Evolutionary conservation across 2,888 invertebrate genomes (phyloP).

Genomic region (Lordiphosa fenestrarum): DNA sequence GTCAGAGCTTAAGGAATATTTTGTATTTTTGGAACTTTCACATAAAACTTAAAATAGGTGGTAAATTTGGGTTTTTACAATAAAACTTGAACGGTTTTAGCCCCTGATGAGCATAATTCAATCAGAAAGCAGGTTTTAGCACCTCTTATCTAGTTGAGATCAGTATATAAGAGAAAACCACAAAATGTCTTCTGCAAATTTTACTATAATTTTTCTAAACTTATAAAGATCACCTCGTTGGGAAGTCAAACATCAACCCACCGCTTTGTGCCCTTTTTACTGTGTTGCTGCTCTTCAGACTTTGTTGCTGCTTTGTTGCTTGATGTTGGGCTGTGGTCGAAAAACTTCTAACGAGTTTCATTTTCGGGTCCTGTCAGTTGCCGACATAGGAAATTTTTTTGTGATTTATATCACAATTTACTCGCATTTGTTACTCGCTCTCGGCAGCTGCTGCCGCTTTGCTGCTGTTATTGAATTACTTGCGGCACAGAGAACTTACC

Average conservation of each 20-base stretch:
- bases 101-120: too few species aligned
- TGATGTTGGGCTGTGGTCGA: slow-evolving; percentile 24
- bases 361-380: slow-evolving; percentile 51
- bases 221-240: slow-evolving; percentile 6
- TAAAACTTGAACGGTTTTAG: too few species aligned
- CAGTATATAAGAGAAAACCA: too few species aligned
- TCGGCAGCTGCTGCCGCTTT: slow-evolving; percentile 11
- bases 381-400: slow-evolving; percentile 49
- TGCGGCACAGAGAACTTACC: slow-evolving; percentile 30
- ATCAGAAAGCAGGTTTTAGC: too few species aligned
- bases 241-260: slow-evolving; percentile 20
- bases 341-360: slow-evolving; percentile 47
- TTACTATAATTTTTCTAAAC: not conserved
- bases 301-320: slow-evolving; percentile 5
- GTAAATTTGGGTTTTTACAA: too few species aligned
- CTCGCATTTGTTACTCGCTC: slow-evolving; percentile 51
- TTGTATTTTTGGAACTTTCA: too few species aligned
- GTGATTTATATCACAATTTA: slow-evolving; percentile 73
- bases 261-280: slow-evolving; percentile 29
- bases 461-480: slow-evolving; percentile 63
- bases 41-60: too few species aligned
- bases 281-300: slow-evolving; percentile 26
- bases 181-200: too few species aligned
- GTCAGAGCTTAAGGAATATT: too few species aligned
- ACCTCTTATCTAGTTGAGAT: too few species aligned